Conservation (phyloP, 2,888 invertebrate genomes). For the Zelleria hepariella region DNA sequence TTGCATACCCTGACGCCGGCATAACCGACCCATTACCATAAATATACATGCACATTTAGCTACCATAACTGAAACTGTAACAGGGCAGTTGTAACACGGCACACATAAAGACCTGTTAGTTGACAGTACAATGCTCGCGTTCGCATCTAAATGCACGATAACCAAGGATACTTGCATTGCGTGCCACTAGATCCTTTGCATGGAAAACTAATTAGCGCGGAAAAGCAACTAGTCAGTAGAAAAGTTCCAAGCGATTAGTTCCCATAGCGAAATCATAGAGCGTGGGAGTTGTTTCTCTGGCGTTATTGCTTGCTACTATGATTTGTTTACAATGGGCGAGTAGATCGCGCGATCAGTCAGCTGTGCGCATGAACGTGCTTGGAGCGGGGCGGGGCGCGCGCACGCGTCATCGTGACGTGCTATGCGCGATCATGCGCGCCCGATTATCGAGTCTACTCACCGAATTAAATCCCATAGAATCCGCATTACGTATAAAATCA, state of each 20-base stretch:
- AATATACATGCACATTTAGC: background rate
- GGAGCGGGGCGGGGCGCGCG: constrained; percentile 28
- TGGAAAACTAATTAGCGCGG: background rate
- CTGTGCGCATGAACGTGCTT: constrained; percentile 41
- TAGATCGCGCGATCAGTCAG: constrained; percentile 57
- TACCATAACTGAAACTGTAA: background rate
- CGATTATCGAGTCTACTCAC: background rate
- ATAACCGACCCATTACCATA: background rate
- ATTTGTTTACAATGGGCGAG: constrained; percentile 59
- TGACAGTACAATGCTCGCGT: background rate
- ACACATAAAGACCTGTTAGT: background rate
- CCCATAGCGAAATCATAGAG: constrained; percentile 13
- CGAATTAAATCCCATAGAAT: no score
- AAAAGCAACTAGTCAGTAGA: background rate
- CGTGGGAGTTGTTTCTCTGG: constrained; percentile 38
- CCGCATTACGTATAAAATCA: no score
- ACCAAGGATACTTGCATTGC: background rate
- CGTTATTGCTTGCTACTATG: constrained; percentile 37
- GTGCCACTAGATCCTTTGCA: background rate
- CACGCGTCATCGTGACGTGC: constrained; percentile 13
- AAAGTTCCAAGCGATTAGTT: background rate
- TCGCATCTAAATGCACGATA: background rate
- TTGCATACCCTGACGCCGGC: background rate
- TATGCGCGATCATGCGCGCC: background rate
- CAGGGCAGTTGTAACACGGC: background rate